Evolutionary conservation across 2,888 invertebrate species (phyloP).

Genomic region (Drosophila algonquin): DNA sequence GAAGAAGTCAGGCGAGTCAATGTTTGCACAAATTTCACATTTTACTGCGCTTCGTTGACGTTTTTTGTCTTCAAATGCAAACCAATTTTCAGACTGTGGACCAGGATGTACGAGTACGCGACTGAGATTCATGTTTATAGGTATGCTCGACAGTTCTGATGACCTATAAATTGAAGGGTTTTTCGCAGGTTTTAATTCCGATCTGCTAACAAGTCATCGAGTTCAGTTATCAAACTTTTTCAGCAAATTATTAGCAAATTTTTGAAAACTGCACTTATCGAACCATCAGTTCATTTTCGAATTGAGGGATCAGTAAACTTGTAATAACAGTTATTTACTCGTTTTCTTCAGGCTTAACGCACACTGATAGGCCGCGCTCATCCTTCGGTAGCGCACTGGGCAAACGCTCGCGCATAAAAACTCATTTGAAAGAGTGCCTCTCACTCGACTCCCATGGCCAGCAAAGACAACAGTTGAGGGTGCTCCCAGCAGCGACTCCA

Average conservation of each 20-base stretch:
- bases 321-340: too few species aligned
- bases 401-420: slow-evolving; percentile 68
- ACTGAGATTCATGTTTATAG: slow-evolving; percentile 55
- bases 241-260: too few species aligned
- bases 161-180: too few species aligned
- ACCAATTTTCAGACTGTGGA: slow-evolving; percentile 67
- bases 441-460: slow-evolving; percentile 37
- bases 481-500: slow-evolving; percentile 15
- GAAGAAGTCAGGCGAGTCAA: slow-evolving; percentile 41
- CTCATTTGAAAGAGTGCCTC: slow-evolving; percentile 73
- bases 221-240: too few species aligned
- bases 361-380: slow-evolving; percentile 21
- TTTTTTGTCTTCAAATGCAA: slow-evolving; percentile 75
- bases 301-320: not conserved
- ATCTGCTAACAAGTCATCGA: not conserved
- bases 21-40: slow-evolving; percentile 77
- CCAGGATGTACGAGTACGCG: slow-evolving; percentile 32
- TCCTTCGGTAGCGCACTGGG: slow-evolving; percentile 48
- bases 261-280: not conserved
- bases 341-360: not conserved
- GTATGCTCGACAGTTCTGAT: slow-evolving; percentile 18
- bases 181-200: not conserved
- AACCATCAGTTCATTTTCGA: not conserved
- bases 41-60: slow-evolving; percentile 66
- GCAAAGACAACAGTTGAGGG: slow-evolving; percentile 51